A percentile compares a stretch with the other conserved stretches of the same genome.
Conservation (phyloP, 2,888 invertebrate species). For the Cristatella mucedo region DNA sequence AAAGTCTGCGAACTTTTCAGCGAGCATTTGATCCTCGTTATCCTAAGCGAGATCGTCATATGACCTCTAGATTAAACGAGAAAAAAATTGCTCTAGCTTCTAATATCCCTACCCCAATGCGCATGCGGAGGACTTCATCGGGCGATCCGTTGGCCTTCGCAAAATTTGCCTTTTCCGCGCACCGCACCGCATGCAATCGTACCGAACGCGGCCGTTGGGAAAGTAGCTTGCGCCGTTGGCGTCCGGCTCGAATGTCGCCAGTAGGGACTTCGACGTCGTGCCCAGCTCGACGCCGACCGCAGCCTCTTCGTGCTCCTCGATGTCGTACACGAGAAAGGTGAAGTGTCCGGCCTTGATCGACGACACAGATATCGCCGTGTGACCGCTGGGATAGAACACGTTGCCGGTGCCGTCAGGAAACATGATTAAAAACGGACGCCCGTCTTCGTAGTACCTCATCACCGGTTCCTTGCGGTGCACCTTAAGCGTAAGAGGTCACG, state of each 20-base stretch:
- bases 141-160: too few relatives aligned
- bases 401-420: conserved; percentile 36
- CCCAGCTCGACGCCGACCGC: too few relatives aligned
- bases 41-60: too few relatives aligned
- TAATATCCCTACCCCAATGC: too few relatives aligned
- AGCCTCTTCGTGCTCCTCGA: conserved; percentile 15
- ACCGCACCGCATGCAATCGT: too few relatives aligned
- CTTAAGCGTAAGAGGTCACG: too few relatives aligned
- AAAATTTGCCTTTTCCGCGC: too few relatives aligned
- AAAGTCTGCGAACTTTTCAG: too few relatives aligned
- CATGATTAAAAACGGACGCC: conserved; percentile 26
- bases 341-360: conserved; percentile 23
- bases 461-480: neutral
- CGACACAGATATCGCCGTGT: conserved; percentile 16
- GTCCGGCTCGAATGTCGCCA: conserved; percentile 28
- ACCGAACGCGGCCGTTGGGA: conserved; percentile 25
- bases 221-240: conserved; percentile 28
- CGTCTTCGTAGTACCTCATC: conserved; percentile 12
- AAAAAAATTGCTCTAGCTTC: too few relatives aligned
- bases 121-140: too few relatives aligned
- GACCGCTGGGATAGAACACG: conserved; percentile 29
- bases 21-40: too few relatives aligned
- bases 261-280: conserved; percentile 15
- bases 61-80: too few relatives aligned
- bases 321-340: conserved; percentile 24